phyloP scores from a whole-genome alignment of 1,140 invertebrate species.

The Bombus superbus region DNA sequence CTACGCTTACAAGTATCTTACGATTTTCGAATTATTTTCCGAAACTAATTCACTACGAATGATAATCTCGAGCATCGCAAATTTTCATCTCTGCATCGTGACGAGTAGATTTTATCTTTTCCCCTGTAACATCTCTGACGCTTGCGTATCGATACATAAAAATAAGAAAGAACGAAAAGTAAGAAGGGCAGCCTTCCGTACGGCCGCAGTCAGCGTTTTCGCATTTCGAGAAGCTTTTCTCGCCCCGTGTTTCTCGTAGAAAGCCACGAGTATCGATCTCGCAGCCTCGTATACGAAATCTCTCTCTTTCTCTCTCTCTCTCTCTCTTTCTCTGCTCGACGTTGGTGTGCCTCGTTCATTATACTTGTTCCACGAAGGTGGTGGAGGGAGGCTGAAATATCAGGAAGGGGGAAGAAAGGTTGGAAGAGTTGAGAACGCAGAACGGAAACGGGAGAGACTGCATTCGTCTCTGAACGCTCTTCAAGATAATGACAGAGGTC shows the following conservation, averaged over 20 bases:
- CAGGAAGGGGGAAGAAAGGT: constrained; percentile 5
- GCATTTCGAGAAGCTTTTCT: constrained; percentile 32
- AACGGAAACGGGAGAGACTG: not conserved
- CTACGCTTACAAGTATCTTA: too few relatives aligned
- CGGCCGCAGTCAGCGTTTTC: constrained; percentile 12
- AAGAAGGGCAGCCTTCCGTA: not conserved
- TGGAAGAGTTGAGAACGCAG: not conserved
- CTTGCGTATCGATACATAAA: too few relatives aligned
- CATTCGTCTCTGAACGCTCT: constrained; percentile 38
- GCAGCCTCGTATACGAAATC: constrained; percentile 46
- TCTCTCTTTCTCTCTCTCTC: constrained; percentile 24
- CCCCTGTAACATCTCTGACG: too few relatives aligned
- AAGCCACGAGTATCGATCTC: constrained; percentile 45
- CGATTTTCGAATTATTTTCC: not conserved
- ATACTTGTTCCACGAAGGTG: not conserved
- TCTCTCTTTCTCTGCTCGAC: not conserved
- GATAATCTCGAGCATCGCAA: too few relatives aligned
- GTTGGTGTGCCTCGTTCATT: constrained; percentile 12
- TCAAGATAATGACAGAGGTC: constrained; percentile 65
- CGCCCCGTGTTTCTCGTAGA: constrained; percentile 22
- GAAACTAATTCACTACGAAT: too few relatives aligned
- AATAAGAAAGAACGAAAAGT: too few relatives aligned
- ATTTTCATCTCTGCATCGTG: too few relatives aligned
- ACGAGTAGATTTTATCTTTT: too few relatives aligned
- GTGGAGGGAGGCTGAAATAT: not conserved